Percentiles rank a stretch among this genome's conserved stretches.
Evolutionary conservation across 2,888 invertebrate genomes (phyloP).

Genomic region (Sinhomidia bicolor): DNA sequence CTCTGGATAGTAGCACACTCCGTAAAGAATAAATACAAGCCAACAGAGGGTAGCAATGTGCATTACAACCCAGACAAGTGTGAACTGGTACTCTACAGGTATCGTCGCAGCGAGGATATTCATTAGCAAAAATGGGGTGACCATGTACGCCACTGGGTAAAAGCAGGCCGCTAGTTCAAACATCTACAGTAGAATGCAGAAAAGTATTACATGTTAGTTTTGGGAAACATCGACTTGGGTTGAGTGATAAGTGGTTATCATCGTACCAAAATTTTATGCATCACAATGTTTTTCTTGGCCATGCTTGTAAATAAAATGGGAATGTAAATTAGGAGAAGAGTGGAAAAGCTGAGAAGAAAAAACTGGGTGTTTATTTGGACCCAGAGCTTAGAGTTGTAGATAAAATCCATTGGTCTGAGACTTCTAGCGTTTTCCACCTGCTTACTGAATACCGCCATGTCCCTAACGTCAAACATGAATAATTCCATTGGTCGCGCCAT

Average conservation of each 20-base stretch:
- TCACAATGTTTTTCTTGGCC: background rate
- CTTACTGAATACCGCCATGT: background rate
- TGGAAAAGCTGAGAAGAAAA: background rate
- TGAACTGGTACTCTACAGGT: constrained; percentile 4
- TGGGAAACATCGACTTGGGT: too few species aligned
- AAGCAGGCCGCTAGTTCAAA: constrained; percentile 11
- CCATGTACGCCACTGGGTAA: background rate
- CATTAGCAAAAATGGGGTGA: background rate
- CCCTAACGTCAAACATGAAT: constrained; percentile 11
- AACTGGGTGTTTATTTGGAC: constrained; percentile 8
- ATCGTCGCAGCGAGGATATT: background rate
- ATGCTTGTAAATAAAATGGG: background rate
- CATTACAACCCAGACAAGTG: background rate
- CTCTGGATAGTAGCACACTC: constrained; percentile 3
- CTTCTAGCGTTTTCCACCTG: background rate
- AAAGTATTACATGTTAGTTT: background rate
- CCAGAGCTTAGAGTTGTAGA: background rate
- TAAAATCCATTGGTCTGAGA: background rate
- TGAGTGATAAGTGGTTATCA: background rate
- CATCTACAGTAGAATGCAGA: background rate
- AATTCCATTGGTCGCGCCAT: background rate
- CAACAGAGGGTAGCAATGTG: background rate
- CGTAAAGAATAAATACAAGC: constrained; percentile 1
- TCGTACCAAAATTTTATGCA: constrained; percentile 18
- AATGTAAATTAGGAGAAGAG: constrained; percentile 19